These are phyloP conservation scores for Meriones psammophilus DNA, from an alignment of 2,797 vertebrate species.

Conservation along the genomic window DNA sequence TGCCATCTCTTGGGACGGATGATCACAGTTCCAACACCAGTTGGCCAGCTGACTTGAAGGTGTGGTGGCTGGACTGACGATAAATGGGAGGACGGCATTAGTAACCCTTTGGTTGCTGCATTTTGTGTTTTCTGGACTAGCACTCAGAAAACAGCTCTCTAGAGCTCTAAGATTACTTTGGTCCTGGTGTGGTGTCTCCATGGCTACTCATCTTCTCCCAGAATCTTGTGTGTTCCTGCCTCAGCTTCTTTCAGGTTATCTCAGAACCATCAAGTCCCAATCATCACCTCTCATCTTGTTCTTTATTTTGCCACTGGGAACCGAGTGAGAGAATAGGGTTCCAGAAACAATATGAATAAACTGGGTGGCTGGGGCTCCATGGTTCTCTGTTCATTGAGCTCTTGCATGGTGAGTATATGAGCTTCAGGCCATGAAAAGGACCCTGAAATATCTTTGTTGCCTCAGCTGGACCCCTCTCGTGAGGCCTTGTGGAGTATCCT, in stretches of 20 bases:
- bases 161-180: background rate
- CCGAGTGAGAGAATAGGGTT: background rate
- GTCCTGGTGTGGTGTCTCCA: background rate
- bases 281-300: background rate
- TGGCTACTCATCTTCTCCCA: background rate
- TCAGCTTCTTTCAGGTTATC: slow-evolving; percentile 1
- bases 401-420: background rate
- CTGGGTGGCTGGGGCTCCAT: background rate
- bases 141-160: background rate
- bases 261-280: background rate
- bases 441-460: background rate
- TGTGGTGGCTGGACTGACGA: background rate
- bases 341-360: background rate
- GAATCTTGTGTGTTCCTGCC: background rate
- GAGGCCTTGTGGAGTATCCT: background rate
- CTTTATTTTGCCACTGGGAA: background rate
- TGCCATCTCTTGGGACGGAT: background rate
- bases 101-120: background rate
- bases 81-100: background rate
- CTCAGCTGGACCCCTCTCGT: background rate
- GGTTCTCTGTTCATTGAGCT: background rate
- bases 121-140: background rate
- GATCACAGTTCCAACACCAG: background rate
- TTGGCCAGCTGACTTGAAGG: background rate
- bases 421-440: background rate